These are phyloP conservation scores for Epinephelus moara DNA, from an alignment of 2,113 vertebrate species.

Conservation along the genomic window DNA sequence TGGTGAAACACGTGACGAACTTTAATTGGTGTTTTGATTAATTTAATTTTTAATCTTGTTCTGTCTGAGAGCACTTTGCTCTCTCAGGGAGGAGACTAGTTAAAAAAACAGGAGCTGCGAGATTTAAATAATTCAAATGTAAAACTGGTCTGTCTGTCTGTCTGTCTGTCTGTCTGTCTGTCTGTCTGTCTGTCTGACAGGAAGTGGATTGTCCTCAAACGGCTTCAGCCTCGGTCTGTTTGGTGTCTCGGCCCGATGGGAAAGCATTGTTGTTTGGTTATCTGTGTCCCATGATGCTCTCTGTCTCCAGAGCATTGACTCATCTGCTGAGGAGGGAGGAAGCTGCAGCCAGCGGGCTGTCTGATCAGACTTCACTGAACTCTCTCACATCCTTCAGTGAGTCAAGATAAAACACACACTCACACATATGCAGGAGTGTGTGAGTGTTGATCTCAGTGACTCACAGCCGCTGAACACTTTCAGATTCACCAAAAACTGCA, in stretches of 20 bases:
- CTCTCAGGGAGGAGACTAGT: neutral
- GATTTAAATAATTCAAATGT: neutral
- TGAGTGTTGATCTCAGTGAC: neutral
- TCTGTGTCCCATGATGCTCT: constrained; percentile 20
- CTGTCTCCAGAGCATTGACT: neutral
- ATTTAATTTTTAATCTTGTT: neutral
- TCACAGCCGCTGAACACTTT: neutral
- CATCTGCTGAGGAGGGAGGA: neutral
- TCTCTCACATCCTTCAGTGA: neutral
- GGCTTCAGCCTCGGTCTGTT: neutral
- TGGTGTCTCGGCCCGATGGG: neutral
- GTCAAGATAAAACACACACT: neutral
- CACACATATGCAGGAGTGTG: neutral
- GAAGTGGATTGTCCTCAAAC: neutral
- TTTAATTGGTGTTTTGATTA: neutral
- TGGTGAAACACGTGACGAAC: neutral
- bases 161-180: neutral
- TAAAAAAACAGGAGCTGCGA: neutral
- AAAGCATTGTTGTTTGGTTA: neutral
- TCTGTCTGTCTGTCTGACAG: neutral
- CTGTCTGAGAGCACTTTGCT: neutral
- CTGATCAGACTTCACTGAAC: neutral
- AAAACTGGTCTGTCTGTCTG: neutral
- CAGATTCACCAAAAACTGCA: neutral
- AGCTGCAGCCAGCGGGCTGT: neutral